These are phyloP conservation scores for Bombus sylvicola DNA, from an alignment of 1,140 invertebrate genomes.

Conservation along the genomic window DNA sequence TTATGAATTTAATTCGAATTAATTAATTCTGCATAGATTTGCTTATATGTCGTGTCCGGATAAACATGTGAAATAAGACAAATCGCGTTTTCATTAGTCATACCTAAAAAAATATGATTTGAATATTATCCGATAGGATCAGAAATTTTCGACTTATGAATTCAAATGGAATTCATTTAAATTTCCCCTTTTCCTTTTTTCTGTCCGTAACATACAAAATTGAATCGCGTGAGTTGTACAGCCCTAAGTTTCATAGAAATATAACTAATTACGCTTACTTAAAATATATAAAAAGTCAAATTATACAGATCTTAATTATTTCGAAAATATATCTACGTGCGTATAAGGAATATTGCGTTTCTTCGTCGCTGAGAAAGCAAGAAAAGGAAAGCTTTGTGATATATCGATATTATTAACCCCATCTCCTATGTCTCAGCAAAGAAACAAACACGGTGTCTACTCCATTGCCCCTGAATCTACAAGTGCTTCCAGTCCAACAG, in stretches of 20 bases:
- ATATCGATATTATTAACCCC: neutral
- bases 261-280: neutral
- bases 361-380: too few relatives aligned
- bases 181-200: neutral
- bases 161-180: neutral
- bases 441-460: neutral
- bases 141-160: neutral
- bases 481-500: neutral
- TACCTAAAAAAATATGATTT: neutral
- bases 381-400: neutral
- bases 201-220: neutral
- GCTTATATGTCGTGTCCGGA: neutral
- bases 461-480: slow-evolving; percentile 17
- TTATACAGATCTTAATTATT: neutral
- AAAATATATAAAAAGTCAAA: neutral
- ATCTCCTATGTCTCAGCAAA: neutral
- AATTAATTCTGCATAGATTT: neutral
- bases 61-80: neutral
- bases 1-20: neutral
- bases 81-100: neutral
- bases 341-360: neutral
- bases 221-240: neutral
- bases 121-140: neutral
- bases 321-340: neutral
- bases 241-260: neutral